These are phyloP conservation scores for Haplochromis burtoni DNA, from an alignment of 2,113 vertebrate genomes.

Conservation along the genomic window DNA sequence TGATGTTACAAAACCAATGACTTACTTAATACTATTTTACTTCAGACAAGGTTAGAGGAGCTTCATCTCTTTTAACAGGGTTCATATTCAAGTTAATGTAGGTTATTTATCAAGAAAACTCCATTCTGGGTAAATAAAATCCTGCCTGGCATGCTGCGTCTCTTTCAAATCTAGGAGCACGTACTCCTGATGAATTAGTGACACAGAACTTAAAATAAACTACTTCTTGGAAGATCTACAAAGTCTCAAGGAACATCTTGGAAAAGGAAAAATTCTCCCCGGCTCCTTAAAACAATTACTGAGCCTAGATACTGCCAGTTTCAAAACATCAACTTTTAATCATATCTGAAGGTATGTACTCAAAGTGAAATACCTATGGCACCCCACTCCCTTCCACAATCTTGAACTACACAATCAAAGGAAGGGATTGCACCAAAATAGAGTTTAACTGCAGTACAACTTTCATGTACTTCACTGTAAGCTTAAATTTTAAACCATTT, in stretches of 20 bases:
- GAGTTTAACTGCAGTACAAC: conserved; percentile 3
- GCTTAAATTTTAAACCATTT: background rate
- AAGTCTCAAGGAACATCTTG: background rate
- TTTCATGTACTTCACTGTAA: background rate
- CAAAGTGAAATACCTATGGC: conserved; percentile 6
- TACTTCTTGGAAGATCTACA: background rate
- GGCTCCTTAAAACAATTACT: background rate
- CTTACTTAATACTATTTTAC: background rate
- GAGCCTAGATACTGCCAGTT: background rate
- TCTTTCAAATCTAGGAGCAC: background rate
- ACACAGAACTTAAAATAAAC: background rate
- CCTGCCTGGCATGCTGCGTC: background rate
- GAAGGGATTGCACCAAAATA: background rate
- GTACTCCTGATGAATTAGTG: background rate
- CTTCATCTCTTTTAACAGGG: background rate
- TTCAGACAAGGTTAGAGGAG: background rate
- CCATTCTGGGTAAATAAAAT: background rate
- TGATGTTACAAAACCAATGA: background rate
- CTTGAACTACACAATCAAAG: conserved; percentile 17
- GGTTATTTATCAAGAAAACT: background rate
- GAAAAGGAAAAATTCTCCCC: background rate
- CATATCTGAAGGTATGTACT: background rate
- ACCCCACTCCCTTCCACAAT: background rate
- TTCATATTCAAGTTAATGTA: background rate
- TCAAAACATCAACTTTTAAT: conserved; percentile 46